phyloP scores from a whole-genome alignment of 2,113 vertebrate genomes.

The Halichoerus grypus region DNA sequence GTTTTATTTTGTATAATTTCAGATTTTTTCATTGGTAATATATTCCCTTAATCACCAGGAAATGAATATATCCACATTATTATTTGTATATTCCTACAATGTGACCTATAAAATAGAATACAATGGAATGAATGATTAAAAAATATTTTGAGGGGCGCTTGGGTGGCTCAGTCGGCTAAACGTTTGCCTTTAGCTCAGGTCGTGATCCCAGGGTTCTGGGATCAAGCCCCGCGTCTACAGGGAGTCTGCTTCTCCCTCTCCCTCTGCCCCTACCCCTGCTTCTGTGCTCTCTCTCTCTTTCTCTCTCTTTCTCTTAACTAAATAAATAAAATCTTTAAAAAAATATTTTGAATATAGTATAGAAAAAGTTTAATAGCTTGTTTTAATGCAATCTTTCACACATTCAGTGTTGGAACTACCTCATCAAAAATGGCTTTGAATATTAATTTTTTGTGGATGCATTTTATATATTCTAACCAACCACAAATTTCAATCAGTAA shows the following conservation, averaged over 20 bases:
- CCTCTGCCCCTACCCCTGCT: too few relatives aligned
- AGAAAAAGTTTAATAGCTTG: not conserved
- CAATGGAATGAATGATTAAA: not conserved
- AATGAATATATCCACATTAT: not conserved
- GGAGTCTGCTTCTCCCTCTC: too few relatives aligned
- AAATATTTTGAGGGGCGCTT: not conserved
- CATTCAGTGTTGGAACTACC: not conserved
- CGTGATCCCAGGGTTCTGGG: too few relatives aligned
- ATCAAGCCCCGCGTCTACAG: too few relatives aligned
- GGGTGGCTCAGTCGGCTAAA: too few relatives aligned
- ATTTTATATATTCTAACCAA: not conserved
- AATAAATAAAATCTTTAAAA: not conserved
- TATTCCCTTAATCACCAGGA: not conserved
- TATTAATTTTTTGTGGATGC: not conserved
- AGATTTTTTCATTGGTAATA: not conserved
- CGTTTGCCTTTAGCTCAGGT: too few relatives aligned
- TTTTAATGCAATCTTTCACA: not conserved
- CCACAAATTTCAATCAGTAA: not conserved
- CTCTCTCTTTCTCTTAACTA: too few relatives aligned
- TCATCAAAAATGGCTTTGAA: not conserved
- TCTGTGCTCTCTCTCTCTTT: too few relatives aligned
- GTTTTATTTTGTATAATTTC: constrained; percentile 28
- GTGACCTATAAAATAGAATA: not conserved
- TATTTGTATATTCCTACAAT: not conserved
- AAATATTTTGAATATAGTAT: not conserved